These are phyloP conservation scores for Oncorhynchus kisutch DNA, from an alignment of 2,113 vertebrate species.

Conservation along the genomic window DNA sequence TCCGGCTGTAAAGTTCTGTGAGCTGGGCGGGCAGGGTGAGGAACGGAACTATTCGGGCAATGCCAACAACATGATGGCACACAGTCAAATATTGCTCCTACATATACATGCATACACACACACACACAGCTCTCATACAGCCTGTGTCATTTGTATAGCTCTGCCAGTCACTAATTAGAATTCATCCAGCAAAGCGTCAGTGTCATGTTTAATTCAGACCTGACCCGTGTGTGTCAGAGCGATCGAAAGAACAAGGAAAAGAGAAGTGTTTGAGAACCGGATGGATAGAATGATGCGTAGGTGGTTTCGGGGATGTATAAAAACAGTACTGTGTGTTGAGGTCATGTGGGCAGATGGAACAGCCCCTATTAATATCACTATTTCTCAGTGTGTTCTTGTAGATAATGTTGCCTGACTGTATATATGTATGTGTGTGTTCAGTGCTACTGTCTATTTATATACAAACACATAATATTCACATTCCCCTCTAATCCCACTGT, in stretches of 20 bases:
- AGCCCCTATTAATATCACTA: too few relatives aligned
- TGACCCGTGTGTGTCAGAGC: too few relatives aligned
- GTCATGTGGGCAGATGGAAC: not conserved
- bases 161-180: too few relatives aligned
- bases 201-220: too few relatives aligned
- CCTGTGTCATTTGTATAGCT: too few relatives aligned
- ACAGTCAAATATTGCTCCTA: too few relatives aligned
- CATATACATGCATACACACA: not conserved
- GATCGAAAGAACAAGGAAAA: not conserved
- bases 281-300: not conserved
- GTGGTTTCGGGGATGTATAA: not conserved
- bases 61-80: too few relatives aligned
- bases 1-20: constrained; percentile 5
- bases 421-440: not conserved
- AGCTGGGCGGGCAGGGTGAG: not conserved
- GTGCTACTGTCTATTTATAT: not conserved
- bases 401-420: not conserved
- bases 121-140: too few relatives aligned
- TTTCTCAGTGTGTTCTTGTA: not conserved
- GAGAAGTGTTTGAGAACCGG: not conserved
- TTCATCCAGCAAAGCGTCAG: too few relatives aligned
- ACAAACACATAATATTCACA: constrained; percentile 11
- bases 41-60: not conserved
- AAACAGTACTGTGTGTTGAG: not conserved
- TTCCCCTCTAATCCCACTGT: not conserved